Evolutionary conservation across 2,888 invertebrate genomes (phyloP), one percentile per base, ranked within the genome.

Genomic region (Drepanosiphum platanoidis): DNA sequence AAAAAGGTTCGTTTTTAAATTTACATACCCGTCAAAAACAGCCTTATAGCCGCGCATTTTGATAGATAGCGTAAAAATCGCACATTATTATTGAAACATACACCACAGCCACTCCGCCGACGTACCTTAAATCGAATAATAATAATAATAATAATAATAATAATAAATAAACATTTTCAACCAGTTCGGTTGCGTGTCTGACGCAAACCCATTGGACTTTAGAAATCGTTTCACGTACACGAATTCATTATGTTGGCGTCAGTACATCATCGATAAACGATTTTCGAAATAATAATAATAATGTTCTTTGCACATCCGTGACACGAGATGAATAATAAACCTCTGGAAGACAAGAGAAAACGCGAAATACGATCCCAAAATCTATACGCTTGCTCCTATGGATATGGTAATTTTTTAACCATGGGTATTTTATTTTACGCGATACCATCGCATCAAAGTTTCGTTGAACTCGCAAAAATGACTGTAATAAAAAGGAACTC

Each of bases 231-330:
- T 46, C 83, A 74, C 83, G 83, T 74, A 74, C 64, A 34, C 74
- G 74, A 66, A 83, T 66, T 83, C 74, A 83, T 74, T 74, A 46
- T 46, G 34, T 22, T 74, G 74, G 74, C 83, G 72, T 83, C 71
- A 61, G 64, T 64, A 64, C 42, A 39, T 46, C 46, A 27, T 83
- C 64, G 74, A 75, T 66, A 83, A 83, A 83, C 68, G 83, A 74
- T 75, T 83, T 68, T 75, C 68, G 64, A 75, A 83, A 83, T 75
- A 75, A 75, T 74, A 30, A 52, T 52, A 75, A 83, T 83, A 74
- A 83, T 66, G 83, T 83, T 68, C n/a, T 75, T 68, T 66, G 75
- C 83, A 68, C 83, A 83, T 75, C 46, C 75, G 74, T 27, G 83
- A 75, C 83, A 34, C 66, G 46, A 66, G 32, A 66, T 66, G 83